Base-by-base conservation (phyloP, 2,888 invertebrate genomes). In the Timema cristinae region DNA sequence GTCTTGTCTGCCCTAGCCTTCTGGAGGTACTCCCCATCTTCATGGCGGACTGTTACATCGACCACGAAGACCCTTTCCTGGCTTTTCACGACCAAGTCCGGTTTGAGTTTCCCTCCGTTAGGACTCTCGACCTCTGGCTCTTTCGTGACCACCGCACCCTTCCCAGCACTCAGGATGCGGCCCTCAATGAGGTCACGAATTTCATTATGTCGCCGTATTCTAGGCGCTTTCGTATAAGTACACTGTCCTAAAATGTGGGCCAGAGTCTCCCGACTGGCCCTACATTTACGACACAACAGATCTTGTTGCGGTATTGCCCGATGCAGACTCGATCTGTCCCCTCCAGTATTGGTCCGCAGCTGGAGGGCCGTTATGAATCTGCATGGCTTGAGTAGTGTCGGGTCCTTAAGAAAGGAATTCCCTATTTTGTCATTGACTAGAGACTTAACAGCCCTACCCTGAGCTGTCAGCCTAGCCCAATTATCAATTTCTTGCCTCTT, bases 291-390 rank as follows among this genome's bases (percentile, higher is more conserved):
- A 73, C 81, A 81, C 11, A 47, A 50, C 50, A 73, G 16, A 11
- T 67, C 67, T 13, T 0, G 8, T 50, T 69, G 50, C 11, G 49
- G 50, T 59, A 10, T 32, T 66, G 54, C 54, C 1, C 54, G 0
- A 10, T 16, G 0, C 7, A 68, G 56, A 1, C 13, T 50, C 10
- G 61, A 32, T 32, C 75, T 75, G 54, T 77, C 75, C 7, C 76
- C 77, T 32, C 75, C 73, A 11, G 78, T 76, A 75, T 80, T 78
- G 50, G 78, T 76, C 66, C 79, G 75, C 77, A 80, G 76, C 67
- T 75, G 49, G 68, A 79, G 77, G 72, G 79, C 79, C 8, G 78
- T 78, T 6, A 78, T 77, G 16, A 76, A 75, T 32, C 77, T 67
- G 66, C 77, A 67, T 71, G 79, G 77, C 74, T 79, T 78, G 8